Base-by-base conservation (phyloP, 2,888 invertebrate species). In the Macrophya annulata region DNA sequence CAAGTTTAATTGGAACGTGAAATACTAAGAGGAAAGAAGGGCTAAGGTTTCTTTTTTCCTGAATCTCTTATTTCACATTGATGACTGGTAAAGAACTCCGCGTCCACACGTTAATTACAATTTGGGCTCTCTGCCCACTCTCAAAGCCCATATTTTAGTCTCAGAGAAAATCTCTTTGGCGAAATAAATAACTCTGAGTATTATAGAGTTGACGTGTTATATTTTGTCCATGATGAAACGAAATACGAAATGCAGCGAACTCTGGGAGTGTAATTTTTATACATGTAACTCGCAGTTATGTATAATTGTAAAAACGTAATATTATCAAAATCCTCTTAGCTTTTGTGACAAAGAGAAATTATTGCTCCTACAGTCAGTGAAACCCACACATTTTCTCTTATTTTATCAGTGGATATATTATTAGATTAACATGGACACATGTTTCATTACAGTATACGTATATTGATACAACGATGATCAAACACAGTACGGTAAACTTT, bases 401-500 rank as follows among this genome's bases (percentile, higher is more conserved):
- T 77, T 51, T 55, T 55, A 31, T 77, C 48, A 77, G 51, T 37
- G 17, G 31, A 31, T 51, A 25, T 45, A 55, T 51, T n/a, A 77
- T 77, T 55, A 77, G 55, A 77, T 31, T 51, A 37, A 77, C 51
- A 17, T 10, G 37, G 37, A 21, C 77, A 77, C 77, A 43, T 31
- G 77, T 37, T 55, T 55, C 77, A 51, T 55, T 77, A 25, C 17
- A 55, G 10, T 15, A 37, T 55, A 55, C 77, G 25, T 43, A 55
- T 77, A 55, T 77, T 77, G 77, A 77, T 51, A 55, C 31, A 77
- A 55, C 31, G 45, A 74, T 74, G 43, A 74, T 74, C 43, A 74
- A 74, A 74, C 74, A 74, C 74, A 6, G 15, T 45, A 43, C 45
- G 37, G 74, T 45, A 45, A 74, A 45, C 74, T 74, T 48, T 74